Base-by-base conservation (phyloP, 2,888 invertebrate genomes). In the Trichopoda pennipes region DNA sequence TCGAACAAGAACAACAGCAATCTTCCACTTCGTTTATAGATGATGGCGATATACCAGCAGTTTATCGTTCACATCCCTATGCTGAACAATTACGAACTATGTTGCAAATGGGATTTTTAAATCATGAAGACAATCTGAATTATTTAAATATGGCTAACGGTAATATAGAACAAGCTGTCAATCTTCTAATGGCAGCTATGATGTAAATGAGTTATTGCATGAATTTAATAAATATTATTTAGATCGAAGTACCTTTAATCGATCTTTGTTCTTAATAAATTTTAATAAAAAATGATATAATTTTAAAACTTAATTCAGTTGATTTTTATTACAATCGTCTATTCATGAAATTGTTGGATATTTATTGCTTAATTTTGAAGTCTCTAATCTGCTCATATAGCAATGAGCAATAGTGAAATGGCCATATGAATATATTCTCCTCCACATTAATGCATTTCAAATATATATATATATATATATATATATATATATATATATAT, bases 141-240 rank as follows among this genome's bases (percentile, higher is more conserved):
- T 98, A 97, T 3, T 92, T 99, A 51, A 94, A 95, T 84, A 94
- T 95, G 72, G 87, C 91, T 44, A 93, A 93, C 85, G 98, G 98
- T 70, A 96, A 98, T 89, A 95, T 98, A 3, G 96, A 97, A 88
- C 96, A 96, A 21, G 98, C 98, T 17, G 94, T 98, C 75, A 97
- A 98, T 90, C 92, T 98, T 69, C 95, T 99, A 23, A 96, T 98
- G 89, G 84, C 88, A 64, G 85, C 89, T 42, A 89, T 90, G 86
- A 90, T 88, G 81, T 87, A 69, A 87, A 55, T 21, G 4, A 19
- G 1, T 23, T 69, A 17, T 44, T n/a, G 4, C n/a, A 44, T 7
- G 6, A 16, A 44, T 16, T n/a, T 4, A 16, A n/a, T n/a, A n/a
- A 44, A n/a, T 44, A 44, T 7, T 12, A 16, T 28, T 3, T 28